phyloP scores from a whole-genome alignment of 2,113 vertebrate species.

The Axis porcinus region DNA sequence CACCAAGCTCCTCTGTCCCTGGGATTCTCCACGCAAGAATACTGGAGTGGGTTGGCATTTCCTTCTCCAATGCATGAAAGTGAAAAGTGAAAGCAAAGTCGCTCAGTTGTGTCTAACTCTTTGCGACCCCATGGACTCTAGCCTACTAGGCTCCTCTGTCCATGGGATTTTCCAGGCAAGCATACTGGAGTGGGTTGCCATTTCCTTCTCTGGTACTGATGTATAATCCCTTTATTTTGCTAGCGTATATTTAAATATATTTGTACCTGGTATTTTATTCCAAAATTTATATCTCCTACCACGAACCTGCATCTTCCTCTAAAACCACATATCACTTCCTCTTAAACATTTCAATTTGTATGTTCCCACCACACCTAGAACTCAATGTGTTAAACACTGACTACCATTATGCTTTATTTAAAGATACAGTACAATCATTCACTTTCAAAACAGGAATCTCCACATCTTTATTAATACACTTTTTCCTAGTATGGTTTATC shows the following conservation, averaged over 20 bases:
- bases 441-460: not conserved
- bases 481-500: not conserved
- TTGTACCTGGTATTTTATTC: not conserved
- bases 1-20: too few relatives aligned
- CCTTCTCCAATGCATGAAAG: too few relatives aligned
- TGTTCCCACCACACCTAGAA: not conserved
- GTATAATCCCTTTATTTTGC: not conserved
- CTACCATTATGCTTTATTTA: not conserved
- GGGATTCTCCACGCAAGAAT: too few relatives aligned
- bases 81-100: too few relatives aligned
- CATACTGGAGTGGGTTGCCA: too few relatives aligned
- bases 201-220: not conserved
- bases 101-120: too few relatives aligned
- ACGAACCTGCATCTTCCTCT: not conserved
- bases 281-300: not conserved
- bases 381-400: not conserved
- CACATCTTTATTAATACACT: not conserved
- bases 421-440: not conserved
- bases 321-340: not conserved
- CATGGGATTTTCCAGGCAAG: too few relatives aligned
- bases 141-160: too few relatives aligned
- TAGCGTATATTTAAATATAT: not conserved
- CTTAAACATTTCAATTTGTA: not conserved
- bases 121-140: too few relatives aligned
- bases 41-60: too few relatives aligned